A percentile compares a stretch with the other conserved stretches of the same genome.
Conservation (phyloP, 2,797 vertebrate species). For the Eleutherodactylus coqui region DNA sequence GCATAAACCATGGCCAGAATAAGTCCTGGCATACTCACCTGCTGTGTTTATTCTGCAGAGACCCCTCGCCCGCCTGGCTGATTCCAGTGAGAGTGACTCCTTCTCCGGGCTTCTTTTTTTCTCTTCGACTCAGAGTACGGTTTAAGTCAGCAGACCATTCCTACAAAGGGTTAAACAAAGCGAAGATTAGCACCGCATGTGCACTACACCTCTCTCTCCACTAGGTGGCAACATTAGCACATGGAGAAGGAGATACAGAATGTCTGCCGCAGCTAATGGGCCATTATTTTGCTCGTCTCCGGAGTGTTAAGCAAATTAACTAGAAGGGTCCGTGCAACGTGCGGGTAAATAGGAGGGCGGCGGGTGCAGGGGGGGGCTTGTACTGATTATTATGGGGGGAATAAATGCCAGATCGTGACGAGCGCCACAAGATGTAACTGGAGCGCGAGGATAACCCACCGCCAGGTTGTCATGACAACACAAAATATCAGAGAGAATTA, state of each 20-base stretch:
- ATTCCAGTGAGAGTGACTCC: conserved; percentile 93
- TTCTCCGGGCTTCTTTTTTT: conserved; percentile 90
- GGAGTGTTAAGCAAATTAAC: not conserved
- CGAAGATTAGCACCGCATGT: not conserved
- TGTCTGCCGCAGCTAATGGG: not conserved
- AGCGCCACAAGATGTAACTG: not conserved
- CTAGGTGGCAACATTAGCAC: not conserved
- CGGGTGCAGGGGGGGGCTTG: no score
- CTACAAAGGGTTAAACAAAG: conserved; percentile 70
- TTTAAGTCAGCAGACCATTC: conserved; percentile 96
- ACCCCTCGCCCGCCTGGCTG: conserved; percentile 86
- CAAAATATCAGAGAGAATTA: not conserved
- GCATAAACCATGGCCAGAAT: no score
- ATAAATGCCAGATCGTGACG: not conserved
- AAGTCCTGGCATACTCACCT: conserved; percentile 75
- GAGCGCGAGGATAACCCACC: not conserved
- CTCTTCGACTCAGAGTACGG: conserved; percentile 90
- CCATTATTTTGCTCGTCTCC: not conserved
- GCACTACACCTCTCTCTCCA: not conserved
- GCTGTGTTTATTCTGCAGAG: conserved; percentile 80
- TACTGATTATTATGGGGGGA: not conserved
- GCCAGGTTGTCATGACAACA: conserved; percentile 9
- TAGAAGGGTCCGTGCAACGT: not conserved
- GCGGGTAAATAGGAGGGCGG: not conserved
- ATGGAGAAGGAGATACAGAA: not conserved